Percentiles rank a stretch among this genome's conserved stretches.
phyloP scores from a whole-genome alignment of 2,797 vertebrate genomes.

The Apogon hyalosoma region DNA sequence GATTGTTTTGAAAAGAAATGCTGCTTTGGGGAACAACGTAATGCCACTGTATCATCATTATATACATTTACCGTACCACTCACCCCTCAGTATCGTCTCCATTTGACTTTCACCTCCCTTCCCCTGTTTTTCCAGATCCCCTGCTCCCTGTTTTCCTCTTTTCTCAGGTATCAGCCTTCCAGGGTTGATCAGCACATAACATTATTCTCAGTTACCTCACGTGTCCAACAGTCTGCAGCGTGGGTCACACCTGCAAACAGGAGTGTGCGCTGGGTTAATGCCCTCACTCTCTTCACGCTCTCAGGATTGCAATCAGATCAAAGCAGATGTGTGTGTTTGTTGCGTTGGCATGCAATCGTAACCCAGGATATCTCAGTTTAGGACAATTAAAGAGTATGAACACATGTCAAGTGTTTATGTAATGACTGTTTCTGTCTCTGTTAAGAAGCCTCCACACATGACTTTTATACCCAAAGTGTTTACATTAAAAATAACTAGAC shows the following conservation, averaged over 20 bases:
- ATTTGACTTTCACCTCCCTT: neutral
- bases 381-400: slow-evolving; percentile 4
- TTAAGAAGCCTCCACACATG: too few relatives aligned
- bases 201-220: slow-evolving; percentile 26
- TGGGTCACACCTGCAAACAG: slow-evolving; percentile 20
- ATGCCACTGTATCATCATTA: too few relatives aligned
- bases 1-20: too few relatives aligned
- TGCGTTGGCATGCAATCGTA: slow-evolving; percentile 14
- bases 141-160: slow-evolving; percentile 2
- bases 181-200: slow-evolving; percentile 23
- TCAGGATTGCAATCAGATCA: slow-evolving; percentile 27
- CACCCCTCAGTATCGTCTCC: too few relatives aligned
- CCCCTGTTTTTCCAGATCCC: neutral
- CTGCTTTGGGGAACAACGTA: too few relatives aligned
- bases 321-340: slow-evolving; percentile 30
- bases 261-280: slow-evolving; percentile 14
- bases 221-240: slow-evolving; percentile 40
- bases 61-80: too few relatives aligned
- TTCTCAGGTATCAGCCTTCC: slow-evolving; percentile 28
- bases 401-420: neutral
- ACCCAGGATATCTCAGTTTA: neutral
- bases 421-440: neutral
- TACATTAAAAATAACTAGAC: neutral
- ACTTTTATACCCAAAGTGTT: neutral
- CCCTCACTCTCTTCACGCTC: slow-evolving; percentile 19